Conservation (phyloP, 2,888 invertebrate genomes). For the Catocala fraxini region DNA sequence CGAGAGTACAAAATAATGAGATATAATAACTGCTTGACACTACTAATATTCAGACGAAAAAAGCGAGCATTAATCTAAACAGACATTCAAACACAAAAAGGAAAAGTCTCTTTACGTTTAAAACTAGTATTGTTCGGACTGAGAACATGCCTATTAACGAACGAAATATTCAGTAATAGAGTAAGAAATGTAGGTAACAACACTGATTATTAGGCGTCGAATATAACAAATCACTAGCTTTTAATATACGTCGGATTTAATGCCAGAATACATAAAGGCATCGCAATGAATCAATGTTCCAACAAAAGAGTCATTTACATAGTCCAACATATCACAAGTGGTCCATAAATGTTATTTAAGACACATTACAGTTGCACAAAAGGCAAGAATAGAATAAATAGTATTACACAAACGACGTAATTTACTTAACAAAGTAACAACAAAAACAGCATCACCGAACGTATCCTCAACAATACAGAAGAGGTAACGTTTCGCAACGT, state of each 20-base stretch:
- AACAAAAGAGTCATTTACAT: conserved; percentile 30
- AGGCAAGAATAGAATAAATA: conserved; percentile 43
- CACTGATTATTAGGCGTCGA: neutral
- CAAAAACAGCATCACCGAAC: conserved; percentile 56
- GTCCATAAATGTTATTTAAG: conserved; percentile 42
- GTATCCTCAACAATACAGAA: conserved; percentile 65
- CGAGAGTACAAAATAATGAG: conserved; percentile 35
- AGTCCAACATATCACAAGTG: conserved; percentile 24
- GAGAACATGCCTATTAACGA: neutral
- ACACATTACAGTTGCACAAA: conserved; percentile 41
- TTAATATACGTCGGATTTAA: neutral
- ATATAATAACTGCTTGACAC: conserved; percentile 28
- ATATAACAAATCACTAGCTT: neutral
- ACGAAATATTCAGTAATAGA: neutral
- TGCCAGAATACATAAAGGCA: conserved; percentile 23
- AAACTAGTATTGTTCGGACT: neutral
- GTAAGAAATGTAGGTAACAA: neutral
- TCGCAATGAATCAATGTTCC: conserved; percentile 26
- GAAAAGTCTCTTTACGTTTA: conserved; percentile 7
- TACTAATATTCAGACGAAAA: conserved; percentile 27
- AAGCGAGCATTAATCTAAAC: conserved; percentile 1
- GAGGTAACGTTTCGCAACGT: conserved; percentile 81
- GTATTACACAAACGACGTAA: conserved; percentile 52
- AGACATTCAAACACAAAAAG: conserved; percentile 8
- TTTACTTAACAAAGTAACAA: conserved; percentile 50